phyloP scores from a whole-genome alignment of 2,888 invertebrate genomes.

The Atherix ibis region DNA sequence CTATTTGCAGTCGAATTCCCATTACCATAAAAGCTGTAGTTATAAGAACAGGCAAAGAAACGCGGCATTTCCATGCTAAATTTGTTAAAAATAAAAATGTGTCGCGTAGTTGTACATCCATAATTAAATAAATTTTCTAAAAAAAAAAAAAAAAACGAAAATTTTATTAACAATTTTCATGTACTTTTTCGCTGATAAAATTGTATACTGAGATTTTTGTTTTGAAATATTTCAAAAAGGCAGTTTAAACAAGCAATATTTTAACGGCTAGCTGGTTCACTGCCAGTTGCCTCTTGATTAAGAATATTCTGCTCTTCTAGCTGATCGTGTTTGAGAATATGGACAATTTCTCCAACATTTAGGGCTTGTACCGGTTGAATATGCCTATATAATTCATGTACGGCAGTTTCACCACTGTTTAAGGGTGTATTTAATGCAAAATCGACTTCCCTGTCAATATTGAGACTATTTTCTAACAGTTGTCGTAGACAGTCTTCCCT shows the following conservation, averaged over 20 bases:
- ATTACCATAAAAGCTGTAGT: slow-evolving; percentile 48
- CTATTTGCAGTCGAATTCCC: slow-evolving; percentile 50
- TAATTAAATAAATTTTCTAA: slow-evolving; percentile 8
- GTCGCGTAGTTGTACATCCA: slow-evolving; percentile 32
- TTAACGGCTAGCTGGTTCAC: slow-evolving; percentile 8
- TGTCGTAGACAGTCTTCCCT: slow-evolving; percentile 36
- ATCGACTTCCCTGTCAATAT: slow-evolving; percentile 15
- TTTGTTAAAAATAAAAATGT: slow-evolving; percentile 49
- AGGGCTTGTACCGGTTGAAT: slow-evolving; percentile 37
- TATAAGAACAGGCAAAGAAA: slow-evolving; percentile 49
- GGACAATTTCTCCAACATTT: slow-evolving; percentile 36
- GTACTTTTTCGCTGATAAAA: no score
- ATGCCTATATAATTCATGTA: slow-evolving; percentile 31
- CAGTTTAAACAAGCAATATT: neutral
- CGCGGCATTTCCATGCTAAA: slow-evolving; percentile 53
- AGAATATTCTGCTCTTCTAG: slow-evolving; percentile 23
- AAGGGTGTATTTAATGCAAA: slow-evolving; percentile 33
- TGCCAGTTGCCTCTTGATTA: slow-evolving; percentile 11
- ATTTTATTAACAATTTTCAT: no score
- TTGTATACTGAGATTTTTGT: no score
- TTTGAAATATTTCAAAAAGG: no score
- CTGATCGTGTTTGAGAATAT: slow-evolving; percentile 38
- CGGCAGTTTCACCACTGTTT: slow-evolving; percentile 21
- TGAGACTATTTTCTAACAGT: slow-evolving; percentile 26
- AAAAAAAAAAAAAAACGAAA: neutral